Evolutionary conservation across 2,113 vertebrate species (phyloP), one percentile per base, ranked within the genome.

Genomic region (Carettochelys insculpta): DNA sequence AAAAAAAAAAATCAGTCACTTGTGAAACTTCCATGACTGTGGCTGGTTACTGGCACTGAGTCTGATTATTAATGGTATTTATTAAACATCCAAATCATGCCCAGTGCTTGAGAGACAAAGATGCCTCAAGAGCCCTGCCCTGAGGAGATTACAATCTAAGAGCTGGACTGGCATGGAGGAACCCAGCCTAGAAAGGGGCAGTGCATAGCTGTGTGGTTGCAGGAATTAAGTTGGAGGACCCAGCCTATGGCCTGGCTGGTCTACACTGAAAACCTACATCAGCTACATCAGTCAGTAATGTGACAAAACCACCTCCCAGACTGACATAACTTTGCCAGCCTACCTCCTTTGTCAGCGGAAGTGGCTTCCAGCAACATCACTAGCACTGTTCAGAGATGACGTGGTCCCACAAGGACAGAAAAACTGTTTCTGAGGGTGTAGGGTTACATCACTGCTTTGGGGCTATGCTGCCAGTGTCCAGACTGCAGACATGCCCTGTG

Each of bases 41-140:
- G 58, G 11, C 51, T 38, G 8, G 48, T 84, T 22, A 75, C 45
- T 27, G 13, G 81, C 85, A 61, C 50, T 80, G 34, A 68, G n/a
- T n/a, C 3, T n/a, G 6, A 16, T 86, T 78, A 6, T 38, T 88
- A 41, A 0, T 2, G 41, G 0, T 16, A 5, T 47, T 25, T 25
- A 53, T 76, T 82, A 71, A 82, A 13, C 76, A 80, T 29, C 31
- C 68, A 2, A 24, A 85, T 29, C 38, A 31, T 45, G 4, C 1
- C 2, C 19, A 5, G 41, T 53, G 83, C 43, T 31, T 83, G 73
- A 58, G 38, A 83, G 80, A 53, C 7, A n/a, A 58, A 77, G n/a
- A 38, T 10, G n/a, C 12, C 83, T 11, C 65, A 75, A 53, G 24
- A 43, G 45, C 34, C 79, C 84, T 87, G 43, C 68, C 45, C 2